Evolutionary conservation across 2,797 vertebrate genomes (phyloP).

Genomic region (Manis pentadactyla): DNA sequence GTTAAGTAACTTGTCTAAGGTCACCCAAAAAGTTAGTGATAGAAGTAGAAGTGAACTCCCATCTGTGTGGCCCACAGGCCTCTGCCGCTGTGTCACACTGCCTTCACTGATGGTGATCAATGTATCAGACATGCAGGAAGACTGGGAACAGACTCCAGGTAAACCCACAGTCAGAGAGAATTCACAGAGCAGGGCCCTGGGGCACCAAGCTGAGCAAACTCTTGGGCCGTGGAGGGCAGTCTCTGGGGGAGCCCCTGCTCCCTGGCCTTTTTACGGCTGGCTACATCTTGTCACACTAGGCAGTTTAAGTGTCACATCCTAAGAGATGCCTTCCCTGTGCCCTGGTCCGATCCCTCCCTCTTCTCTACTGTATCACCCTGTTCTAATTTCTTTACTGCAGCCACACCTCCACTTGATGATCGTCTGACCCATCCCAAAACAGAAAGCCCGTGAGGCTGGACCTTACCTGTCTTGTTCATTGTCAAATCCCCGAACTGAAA

Average conservation of each 20-base stretch:
- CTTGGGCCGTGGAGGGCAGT: fast-evolving
- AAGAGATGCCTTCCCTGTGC: background rate
- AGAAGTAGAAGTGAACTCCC: background rate
- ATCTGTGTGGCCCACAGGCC: fast-evolving
- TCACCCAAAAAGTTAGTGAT: background rate
- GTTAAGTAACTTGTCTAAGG: too few relatives aligned
- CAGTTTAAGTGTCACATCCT: background rate
- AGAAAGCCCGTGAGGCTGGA: fast-evolving
- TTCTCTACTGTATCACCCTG: background rate
- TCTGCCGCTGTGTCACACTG: fast-evolving
- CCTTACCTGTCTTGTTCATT: background rate
- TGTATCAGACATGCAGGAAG: fast-evolving
- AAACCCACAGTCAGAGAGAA: fast-evolving
- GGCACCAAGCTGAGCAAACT: fast-evolving
- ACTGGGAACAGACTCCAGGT: fast-evolving
- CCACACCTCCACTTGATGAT: fast-evolving
- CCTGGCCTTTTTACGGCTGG: fast-evolving
- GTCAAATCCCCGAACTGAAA: background rate
- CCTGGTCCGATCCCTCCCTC: fast-evolving
- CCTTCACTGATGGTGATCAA: too few relatives aligned
- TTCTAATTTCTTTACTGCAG: fast-evolving
- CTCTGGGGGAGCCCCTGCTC: background rate
- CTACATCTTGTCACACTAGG: fast-evolving
- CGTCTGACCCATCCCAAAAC: background rate
- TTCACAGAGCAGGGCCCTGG: background rate